Conservation (phyloP, 2,888 invertebrate genomes). For the Luperina nickerlii region DNA sequence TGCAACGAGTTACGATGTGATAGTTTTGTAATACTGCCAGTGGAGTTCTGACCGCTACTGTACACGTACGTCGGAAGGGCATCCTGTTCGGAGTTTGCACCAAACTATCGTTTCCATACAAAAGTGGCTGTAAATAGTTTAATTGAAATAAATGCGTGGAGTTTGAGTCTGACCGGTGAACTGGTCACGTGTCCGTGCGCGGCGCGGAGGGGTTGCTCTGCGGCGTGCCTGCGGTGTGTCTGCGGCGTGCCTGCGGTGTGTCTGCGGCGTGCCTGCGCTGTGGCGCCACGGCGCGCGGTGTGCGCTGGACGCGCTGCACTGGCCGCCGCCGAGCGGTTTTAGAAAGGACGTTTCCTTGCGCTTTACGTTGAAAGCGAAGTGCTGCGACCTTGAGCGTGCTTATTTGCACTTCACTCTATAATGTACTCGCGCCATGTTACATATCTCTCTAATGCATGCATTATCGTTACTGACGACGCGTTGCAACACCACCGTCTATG, state of each 20-base stretch:
- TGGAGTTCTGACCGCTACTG: too few species aligned
- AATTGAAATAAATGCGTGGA: background rate
- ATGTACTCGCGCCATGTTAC: constrained; percentile 7
- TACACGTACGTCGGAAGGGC: background rate
- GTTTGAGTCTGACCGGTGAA: too few species aligned
- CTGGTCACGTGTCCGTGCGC: background rate
- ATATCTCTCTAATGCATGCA: constrained; percentile 28
- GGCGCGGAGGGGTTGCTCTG: background rate
- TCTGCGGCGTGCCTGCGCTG: background rate
- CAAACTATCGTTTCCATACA: background rate
- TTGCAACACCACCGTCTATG: constrained; percentile 8
- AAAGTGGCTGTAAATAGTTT: background rate
- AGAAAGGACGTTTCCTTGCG: constrained; percentile 63
- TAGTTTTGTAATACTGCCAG: too few species aligned
- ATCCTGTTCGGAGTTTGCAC: background rate
- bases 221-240: background rate
- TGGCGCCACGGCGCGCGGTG: too few species aligned
- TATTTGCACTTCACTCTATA: constrained; percentile 38
- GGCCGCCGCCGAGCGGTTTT: constrained; percentile 32
- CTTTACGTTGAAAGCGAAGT: constrained; percentile 23
- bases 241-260: background rate
- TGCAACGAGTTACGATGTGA: too few species aligned
- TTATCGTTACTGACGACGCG: constrained; percentile 13
- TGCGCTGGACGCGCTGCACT: background rate
- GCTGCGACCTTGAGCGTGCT: constrained; percentile 48